phyloP scores from a whole-genome alignment of 1,140 invertebrate genomes.

The Bombus sylvicola region DNA sequence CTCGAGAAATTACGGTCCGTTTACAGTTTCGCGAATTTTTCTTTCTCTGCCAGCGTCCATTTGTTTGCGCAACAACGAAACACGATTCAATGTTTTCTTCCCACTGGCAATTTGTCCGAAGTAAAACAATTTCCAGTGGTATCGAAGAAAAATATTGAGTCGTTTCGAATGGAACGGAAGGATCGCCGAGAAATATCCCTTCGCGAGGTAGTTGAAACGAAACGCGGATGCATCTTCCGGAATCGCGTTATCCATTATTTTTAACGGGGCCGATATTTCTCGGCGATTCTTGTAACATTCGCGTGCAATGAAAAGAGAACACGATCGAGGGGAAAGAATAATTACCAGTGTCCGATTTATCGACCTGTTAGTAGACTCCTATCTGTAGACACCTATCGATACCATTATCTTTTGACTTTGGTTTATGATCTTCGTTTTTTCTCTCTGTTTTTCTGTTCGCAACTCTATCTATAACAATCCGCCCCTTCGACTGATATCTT shows the following conservation, averaged over 20 bases:
- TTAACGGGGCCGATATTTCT: background rate
- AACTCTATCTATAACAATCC: constrained; percentile 46
- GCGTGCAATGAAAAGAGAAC: background rate
- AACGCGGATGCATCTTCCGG: background rate
- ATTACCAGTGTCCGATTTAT: background rate
- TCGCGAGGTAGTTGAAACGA: background rate
- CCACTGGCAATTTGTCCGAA: too few species aligned
- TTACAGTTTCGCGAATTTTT: background rate
- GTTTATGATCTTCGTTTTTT: constrained; percentile 75
- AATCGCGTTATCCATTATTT: background rate
- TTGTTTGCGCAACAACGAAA: background rate
- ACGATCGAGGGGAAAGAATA: constrained; percentile 1
- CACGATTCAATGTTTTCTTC: constrained; percentile 15
- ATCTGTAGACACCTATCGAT: background rate
- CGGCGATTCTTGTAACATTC: background rate
- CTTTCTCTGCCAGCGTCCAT: background rate
- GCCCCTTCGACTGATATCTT: constrained; percentile 69
- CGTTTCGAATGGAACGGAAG: background rate
- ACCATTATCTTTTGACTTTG: constrained; percentile 67
- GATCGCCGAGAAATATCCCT: background rate
- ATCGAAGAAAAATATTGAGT: constrained; percentile 1
- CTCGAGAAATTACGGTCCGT: background rate
- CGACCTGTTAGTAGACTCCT: background rate
- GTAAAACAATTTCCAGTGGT: background rate
- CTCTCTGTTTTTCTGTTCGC: constrained; percentile 67